These are phyloP conservation scores for Monoplex corrugatus DNA, from an alignment of 2,888 invertebrate genomes.

Conservation along the genomic window DNA sequence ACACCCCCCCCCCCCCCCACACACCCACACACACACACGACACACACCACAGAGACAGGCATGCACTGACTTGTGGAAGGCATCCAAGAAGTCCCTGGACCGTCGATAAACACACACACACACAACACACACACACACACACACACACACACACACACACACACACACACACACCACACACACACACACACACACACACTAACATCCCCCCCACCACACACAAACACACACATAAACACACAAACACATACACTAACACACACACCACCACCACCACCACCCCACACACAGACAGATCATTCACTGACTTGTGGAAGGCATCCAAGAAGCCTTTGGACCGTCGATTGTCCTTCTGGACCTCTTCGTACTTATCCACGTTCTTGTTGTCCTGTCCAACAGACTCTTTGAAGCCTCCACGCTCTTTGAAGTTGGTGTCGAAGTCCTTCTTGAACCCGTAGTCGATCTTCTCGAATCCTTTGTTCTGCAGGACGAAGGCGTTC, in stretches of 20 bases:
- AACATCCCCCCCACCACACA: not conserved
- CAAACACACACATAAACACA: not conserved
- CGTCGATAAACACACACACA: not conserved
- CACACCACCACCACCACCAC: not conserved
- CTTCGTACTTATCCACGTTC: conserved; percentile 45
- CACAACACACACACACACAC: conserved; percentile 3
- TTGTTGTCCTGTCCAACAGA: conserved; percentile 48
- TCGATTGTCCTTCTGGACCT: conserved; percentile 47
- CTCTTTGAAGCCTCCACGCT: conserved; percentile 50
- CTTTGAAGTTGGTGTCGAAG: conserved; percentile 38
- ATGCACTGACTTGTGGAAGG: too few species aligned
- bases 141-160: conserved; percentile 25
- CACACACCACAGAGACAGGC: too few species aligned
- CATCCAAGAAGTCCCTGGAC: too few species aligned
- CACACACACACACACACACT: too few species aligned
- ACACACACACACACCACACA: conserved; percentile 9
- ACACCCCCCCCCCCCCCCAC: too few species aligned
- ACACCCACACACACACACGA: too few species aligned
- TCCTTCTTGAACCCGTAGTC: conserved; percentile 46
- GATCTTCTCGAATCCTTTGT: conserved; percentile 36
- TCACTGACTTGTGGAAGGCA: not conserved
- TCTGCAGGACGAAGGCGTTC: conserved; percentile 46
- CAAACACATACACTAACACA: not conserved
- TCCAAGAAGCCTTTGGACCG: conserved; percentile 25
- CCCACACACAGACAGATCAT: not conserved